Conservation (phyloP, 2,113 vertebrate species). For the Tyto alba region DNA sequence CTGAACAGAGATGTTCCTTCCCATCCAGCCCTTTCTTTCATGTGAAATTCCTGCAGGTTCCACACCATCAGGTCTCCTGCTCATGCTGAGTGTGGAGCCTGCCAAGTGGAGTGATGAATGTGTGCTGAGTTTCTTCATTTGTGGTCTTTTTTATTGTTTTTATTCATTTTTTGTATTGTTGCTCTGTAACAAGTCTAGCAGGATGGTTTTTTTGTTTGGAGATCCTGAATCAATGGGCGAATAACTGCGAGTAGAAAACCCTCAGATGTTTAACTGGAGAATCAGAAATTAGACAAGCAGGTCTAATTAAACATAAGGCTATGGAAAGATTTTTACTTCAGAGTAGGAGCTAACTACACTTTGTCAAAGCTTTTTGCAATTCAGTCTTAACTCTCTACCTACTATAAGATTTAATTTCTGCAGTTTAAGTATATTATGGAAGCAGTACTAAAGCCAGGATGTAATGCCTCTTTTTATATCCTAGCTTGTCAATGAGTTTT, state of each 20-base stretch:
- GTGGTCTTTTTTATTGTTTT: background rate
- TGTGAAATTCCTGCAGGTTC: background rate
- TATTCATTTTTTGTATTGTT: background rate
- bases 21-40: background rate
- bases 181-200: background rate
- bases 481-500: background rate
- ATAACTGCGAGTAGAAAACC: background rate
- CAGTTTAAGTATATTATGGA: background rate
- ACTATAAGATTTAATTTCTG: background rate
- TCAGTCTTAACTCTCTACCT: background rate
- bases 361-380: background rate
- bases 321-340: background rate
- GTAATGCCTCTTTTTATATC: background rate
- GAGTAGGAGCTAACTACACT: background rate
- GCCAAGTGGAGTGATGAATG: fast-evolving
- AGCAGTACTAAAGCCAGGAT: background rate
- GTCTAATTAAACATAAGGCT: too few relatives aligned
- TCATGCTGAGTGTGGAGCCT: background rate
- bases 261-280: background rate
- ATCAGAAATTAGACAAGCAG: background rate
- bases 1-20: background rate
- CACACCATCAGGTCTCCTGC: background rate
- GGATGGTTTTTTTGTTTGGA: background rate
- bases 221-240: background rate
- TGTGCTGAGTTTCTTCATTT: background rate